These are phyloP conservation scores for Ctena decussata DNA, from an alignment of 2,888 invertebrate species.

Conservation along the genomic window DNA sequence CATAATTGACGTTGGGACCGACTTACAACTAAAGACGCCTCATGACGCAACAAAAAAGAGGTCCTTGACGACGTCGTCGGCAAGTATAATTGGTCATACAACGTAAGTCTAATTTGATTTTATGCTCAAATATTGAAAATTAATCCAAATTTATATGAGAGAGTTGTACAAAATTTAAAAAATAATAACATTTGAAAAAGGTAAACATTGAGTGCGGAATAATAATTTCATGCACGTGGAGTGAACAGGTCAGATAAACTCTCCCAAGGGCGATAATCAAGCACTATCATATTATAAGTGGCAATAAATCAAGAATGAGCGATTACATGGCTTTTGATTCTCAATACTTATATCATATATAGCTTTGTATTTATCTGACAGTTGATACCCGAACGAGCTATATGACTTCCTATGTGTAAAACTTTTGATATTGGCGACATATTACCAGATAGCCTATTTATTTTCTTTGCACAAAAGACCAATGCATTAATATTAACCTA, in stretches of 20 bases:
- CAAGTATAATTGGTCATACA: neutral
- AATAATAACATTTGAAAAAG: too few species aligned
- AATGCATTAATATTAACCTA: too few species aligned
- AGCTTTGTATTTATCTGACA: neutral
- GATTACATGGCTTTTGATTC: neutral
- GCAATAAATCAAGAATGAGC: neutral
- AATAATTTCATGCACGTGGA: too few species aligned
- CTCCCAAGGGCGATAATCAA: neutral
- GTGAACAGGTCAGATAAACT: neutral
- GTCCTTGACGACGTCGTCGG: conserved; percentile 35
- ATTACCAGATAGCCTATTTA: too few species aligned
- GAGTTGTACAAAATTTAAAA: too few species aligned
- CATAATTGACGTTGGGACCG: conserved; percentile 18
- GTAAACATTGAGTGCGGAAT: too few species aligned
- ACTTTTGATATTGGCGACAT: neutral
- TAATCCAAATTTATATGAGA: too few species aligned
- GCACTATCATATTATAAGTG: neutral
- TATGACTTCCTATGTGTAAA: neutral
- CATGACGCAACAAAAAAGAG: conserved; percentile 27
- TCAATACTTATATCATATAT: neutral
- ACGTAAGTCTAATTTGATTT: too few species aligned
- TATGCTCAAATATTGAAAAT: too few species aligned
- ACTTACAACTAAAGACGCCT: conserved; percentile 24
- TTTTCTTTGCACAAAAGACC: too few species aligned
- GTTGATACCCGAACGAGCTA: neutral